Conservation (phyloP, 2,888 invertebrate species). For the Cantharis lateralis region DNA sequence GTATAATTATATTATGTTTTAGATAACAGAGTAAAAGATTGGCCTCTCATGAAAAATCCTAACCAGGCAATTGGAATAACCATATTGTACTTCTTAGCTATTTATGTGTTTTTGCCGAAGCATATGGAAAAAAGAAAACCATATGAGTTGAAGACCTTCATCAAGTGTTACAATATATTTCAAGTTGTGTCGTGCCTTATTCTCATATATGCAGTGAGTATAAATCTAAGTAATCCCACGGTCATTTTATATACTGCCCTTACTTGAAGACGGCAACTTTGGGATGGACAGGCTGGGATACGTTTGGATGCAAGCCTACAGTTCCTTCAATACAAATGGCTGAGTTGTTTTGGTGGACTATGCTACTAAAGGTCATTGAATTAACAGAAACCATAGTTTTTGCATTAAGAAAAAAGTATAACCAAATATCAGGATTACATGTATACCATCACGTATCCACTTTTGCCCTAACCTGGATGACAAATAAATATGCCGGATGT, state of each 20-base stretch:
- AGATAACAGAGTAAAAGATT: too few relatives aligned
- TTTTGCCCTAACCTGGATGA: constrained; percentile 60
- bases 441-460: constrained; percentile 70
- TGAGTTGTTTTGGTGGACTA: constrained; percentile 61
- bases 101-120: too few relatives aligned
- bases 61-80: too few relatives aligned
- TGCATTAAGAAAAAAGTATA: constrained; percentile 67
- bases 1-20: too few relatives aligned
- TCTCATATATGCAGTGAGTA: too few relatives aligned
- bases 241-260: constrained; percentile 17
- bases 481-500: constrained; percentile 15
- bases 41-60: too few relatives aligned
- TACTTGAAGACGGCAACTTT: constrained; percentile 62
- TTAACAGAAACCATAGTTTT: constrained; percentile 71
- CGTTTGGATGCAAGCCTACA: constrained; percentile 70
- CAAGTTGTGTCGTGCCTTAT: too few relatives aligned
- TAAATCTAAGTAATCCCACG: too few relatives aligned
- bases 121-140: too few relatives aligned
- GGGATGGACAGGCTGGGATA: constrained; percentile 66
- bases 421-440: constrained; percentile 70
- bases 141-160: too few relatives aligned
- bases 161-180: too few relatives aligned
- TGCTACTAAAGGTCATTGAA: constrained; percentile 68
- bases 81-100: too few relatives aligned
- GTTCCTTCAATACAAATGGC: constrained; percentile 70